Base-by-base conservation (phyloP, 2,888 invertebrate genomes). In the Dryocosmus kuriphilus region DNA sequence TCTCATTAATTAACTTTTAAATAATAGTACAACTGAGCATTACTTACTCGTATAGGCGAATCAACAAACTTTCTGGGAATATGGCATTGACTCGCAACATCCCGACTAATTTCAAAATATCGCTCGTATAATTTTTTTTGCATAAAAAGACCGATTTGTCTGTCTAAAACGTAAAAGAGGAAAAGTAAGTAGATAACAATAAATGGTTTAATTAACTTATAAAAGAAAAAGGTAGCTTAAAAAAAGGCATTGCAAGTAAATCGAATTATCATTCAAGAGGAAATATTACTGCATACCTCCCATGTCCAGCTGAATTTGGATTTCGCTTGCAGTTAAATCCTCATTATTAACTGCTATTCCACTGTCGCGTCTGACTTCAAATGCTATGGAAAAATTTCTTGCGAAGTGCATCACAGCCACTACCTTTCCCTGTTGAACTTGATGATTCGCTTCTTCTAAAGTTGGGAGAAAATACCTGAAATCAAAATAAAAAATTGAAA, bases 101-200 rank as follows among this genome's bases (percentile, higher is more conserved):
- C 90, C 80, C 93, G 92, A 75, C 95, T 94, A 86, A 97, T 96
- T 2, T 93, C 92, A 80, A 95, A 92, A 87, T 96, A 97, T 7
- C 94, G 93, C 57, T 95, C 94, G 80, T 94, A 93, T 8, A 98
- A 89, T 82, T 94, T 94, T 74, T 93, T 93, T 90, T 97, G 95
- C 67, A 98, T 89, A 83, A 95, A 95, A 83, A 95, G 93, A 0
- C 96, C 95, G 82, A 97, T 95, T 92, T 98, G 97, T 85, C 96
- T 95, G 93, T 97, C 98, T 98, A 92, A 60, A 92, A 89, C 83
- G 32, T n/a, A 22, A 65, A 41, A 30, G 22, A 60, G 92, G 55
- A 92, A 89, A 83, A 78, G 73, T 75, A 16, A 38, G 63, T n/a
- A 60, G 4, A 41, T 41, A 27, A 22, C 3, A 38, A 63, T 24